phyloP scores from a whole-genome alignment of 2,888 invertebrate genomes.

The Quadriops clusia region DNA sequence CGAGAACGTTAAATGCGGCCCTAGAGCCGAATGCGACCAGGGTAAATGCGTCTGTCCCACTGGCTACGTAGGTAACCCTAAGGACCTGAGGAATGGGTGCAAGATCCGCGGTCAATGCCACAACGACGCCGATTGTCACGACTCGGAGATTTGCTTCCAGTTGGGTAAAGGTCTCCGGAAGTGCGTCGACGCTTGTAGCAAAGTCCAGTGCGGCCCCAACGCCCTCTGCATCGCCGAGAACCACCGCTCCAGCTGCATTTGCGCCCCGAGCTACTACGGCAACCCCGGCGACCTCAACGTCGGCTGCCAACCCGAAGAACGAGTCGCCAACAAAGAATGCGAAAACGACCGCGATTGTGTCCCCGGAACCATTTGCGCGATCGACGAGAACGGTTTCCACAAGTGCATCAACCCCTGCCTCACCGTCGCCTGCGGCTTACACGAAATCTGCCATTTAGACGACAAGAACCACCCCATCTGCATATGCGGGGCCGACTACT shows the following conservation, averaged over 20 bases:
- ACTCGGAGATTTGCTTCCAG: conserved; percentile 81
- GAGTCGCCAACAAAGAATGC: conserved; percentile 49
- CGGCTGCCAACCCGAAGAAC: conserved; percentile 66
- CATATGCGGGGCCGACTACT: conserved; percentile 63
- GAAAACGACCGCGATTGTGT: conserved; percentile 59
- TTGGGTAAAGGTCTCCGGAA: conserved; percentile 64
- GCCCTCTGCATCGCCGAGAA: conserved; percentile 74
- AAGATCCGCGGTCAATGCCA: conserved; percentile 61
- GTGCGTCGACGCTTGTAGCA: conserved; percentile 78
- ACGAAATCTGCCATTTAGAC: conserved; percentile 67
- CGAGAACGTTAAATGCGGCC: conserved; percentile 64
- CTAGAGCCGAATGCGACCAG: conserved; percentile 67
- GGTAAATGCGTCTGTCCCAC: conserved; percentile 72
- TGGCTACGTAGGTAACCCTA: conserved; percentile 65
- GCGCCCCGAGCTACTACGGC: conserved; percentile 69
- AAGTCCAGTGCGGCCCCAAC: conserved; percentile 82
- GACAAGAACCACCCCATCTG: conserved; percentile 59
- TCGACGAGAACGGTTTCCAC: conserved; percentile 48
- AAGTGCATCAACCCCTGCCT: conserved; percentile 70
- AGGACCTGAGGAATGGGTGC: conserved; percentile 59
- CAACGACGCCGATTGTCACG: conserved; percentile 70
- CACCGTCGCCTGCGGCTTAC: conserved; percentile 68
- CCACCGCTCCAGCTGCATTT: conserved; percentile 78
- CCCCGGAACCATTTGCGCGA: conserved; percentile 56
- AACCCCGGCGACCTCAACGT: conserved; percentile 67